Evolutionary conservation across 1,140 invertebrate species (phyloP), one percentile per base, ranked within the genome.

Genomic region (Eufriesea mexicana): DNA sequence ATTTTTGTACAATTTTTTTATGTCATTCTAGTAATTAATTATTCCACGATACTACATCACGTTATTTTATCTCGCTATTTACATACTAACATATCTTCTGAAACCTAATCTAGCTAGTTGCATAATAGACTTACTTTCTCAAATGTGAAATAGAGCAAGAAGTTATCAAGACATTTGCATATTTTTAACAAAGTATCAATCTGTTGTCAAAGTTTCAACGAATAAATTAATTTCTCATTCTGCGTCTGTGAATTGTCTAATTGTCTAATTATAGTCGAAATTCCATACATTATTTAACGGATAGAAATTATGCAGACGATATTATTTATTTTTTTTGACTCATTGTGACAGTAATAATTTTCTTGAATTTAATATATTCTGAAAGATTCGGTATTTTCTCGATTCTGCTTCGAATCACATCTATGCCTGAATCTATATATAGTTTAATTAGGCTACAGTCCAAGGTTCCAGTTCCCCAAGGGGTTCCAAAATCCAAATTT

Each of bases 401-500:
- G 20, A 57, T 55, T 47, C 49, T 49, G 18, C 18, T 7, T 28
- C 8, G 42, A 75, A 75, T 45, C 14, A 9, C 25, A 35, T 54
- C n/a, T 35, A 47, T 9, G 71, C 51, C 16, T 20, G 18, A 81
- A 66, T 74, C 71, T 81, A 75, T 66, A 75, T 66, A 54, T 80
- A 80, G 28, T 74, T 73, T 80, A 64, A 73, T 80, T 73, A 72
- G 35, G 57, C 55, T 51, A 10, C 18, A 20, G 57, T 6, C 23
- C 68, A 64, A 51, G 28, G 57, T 16, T 73, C 10, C 28, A 72
- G 45, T 49, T 23, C 2, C 57, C 42, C 18, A 28, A n/a, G 47
- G 59, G 20, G 20, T 51, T 64, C 45, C 47, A 51, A 51, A 76
- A 23, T 64, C 25, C 47, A 76, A 76, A 51, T 64, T 64, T 62